Base-by-base conservation (phyloP, 2,113 vertebrate species). In the Tachysurus vachellii region DNA sequence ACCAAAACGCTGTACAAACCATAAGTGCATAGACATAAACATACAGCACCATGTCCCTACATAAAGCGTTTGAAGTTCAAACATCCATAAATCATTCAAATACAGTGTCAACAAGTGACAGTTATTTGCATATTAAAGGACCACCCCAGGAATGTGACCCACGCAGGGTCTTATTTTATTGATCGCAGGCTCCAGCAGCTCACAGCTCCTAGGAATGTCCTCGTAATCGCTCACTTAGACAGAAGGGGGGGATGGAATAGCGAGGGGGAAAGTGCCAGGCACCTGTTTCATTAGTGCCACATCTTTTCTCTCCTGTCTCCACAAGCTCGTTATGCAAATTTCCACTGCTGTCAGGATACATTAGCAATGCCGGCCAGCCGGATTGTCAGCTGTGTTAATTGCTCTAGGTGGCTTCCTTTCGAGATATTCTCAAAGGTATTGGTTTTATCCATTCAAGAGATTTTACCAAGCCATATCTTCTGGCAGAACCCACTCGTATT, bases 351-450 rank as follows among this genome's bases (percentile, higher is more conserved):
- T 96, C 95, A 93, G 93, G 93, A 93, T 91, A 92, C 93, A 96
- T 96, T 95, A 95, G 94, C 91, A 44, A 81, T 71, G 89, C 85
- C 62, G 91, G 92, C 90, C 92, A 91, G 93, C 93, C 94, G 93
- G 93, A 89, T 93, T 94, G 95, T 95, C 95, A 93, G 94, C 93
- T 93, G 92, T 90, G 91, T 93, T 95, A 95, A 95, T 96, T 96
- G 94, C 93, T 93, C 87, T 91, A 93, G 93, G 93, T 95, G 94
- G 93, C 92, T 94, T 93, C 93, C 93, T 94, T 95, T 94, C 92
- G 90, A 94, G 93, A 93, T 93, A 93, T 92, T 90, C 93, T 91
- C 88, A 85, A 79, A 91, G 90, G 92, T 89, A 90, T 94, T 94
- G 94, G 92, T 95, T 93, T 91, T 88, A 90, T 93, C 92, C 90